Conservation (phyloP, 2,797 vertebrate species). For the Chelon auratus region DNA sequence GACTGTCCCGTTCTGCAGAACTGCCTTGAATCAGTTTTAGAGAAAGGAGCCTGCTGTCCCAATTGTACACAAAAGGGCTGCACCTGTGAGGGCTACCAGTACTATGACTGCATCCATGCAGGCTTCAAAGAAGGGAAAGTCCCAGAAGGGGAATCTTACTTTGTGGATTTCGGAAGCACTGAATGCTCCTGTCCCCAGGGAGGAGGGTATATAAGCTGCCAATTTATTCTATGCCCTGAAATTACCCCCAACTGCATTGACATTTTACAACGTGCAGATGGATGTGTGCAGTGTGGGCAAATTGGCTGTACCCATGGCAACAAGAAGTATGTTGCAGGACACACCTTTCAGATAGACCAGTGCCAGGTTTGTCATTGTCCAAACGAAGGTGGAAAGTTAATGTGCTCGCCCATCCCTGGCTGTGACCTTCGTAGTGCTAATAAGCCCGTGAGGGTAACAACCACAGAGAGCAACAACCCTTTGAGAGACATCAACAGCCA, state of each 20-base stretch:
- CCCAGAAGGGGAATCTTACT: conserved; percentile 92
- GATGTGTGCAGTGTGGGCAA: conserved; percentile 88
- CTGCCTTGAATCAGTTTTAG: conserved; percentile 90
- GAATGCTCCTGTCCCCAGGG: conserved; percentile 93
- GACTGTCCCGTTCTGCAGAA: conserved; percentile 87
- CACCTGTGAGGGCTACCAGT: conserved; percentile 94
- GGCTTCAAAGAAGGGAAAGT: conserved; percentile 92
- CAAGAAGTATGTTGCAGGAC: conserved; percentile 91
- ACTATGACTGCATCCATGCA: conserved; percentile 92
- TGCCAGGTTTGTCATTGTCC: conserved; percentile 96
- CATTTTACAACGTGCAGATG: conserved; percentile 84
- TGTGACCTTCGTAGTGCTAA: conserved; percentile 74
- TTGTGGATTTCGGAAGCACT: conserved; percentile 96
- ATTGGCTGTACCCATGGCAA: conserved; percentile 88
- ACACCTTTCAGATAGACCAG: conserved; percentile 88
- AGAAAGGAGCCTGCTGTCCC: conserved; percentile 88
- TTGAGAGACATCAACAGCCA: conserved; percentile 83
- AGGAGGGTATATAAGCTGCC: conserved; percentile 93
- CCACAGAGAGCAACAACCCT: conserved; percentile 77
- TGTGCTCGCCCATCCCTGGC: conserved; percentile 90
- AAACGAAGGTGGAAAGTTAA: conserved; percentile 88
- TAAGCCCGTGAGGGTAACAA: conserved; percentile 64
- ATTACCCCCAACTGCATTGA: conserved; percentile 93
- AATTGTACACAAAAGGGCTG: conserved; percentile 89
- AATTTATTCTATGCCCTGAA: conserved; percentile 93